These are phyloP conservation scores for Hemibates koningsi DNA, from an alignment of 2,113 vertebrate genomes.

Conservation along the genomic window DNA sequence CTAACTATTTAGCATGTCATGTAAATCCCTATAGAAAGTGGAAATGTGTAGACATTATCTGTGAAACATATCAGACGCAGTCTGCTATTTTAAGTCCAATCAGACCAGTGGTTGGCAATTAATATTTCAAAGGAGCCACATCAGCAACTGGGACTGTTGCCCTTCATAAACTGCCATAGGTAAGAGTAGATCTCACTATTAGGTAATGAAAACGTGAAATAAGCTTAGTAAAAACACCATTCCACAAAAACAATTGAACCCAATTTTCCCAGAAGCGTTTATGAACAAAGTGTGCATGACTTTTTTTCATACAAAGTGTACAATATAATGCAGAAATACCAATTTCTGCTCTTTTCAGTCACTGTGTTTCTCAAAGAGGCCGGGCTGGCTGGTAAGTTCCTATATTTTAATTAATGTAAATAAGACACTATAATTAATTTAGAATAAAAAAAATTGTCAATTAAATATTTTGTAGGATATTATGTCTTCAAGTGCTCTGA, in stretches of 20 bases:
- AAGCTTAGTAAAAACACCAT: background rate
- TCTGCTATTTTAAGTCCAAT: background rate
- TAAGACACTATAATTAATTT: background rate
- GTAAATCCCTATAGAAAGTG: background rate
- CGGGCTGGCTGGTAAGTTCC: background rate
- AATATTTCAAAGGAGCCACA: background rate
- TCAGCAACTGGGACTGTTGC: background rate
- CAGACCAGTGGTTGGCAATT: background rate
- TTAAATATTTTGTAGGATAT: background rate
- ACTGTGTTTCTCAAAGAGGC: background rate
- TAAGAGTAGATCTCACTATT: background rate
- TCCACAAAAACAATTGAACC: rapidly evolving
- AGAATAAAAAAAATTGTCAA: background rate
- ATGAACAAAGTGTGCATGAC: background rate
- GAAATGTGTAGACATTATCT: background rate
- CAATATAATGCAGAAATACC: background rate
- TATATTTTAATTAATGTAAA: background rate
- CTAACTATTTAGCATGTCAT: background rate
- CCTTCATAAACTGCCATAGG: background rate
- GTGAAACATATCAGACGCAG: background rate
- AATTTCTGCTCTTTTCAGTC: background rate
- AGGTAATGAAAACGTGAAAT: background rate
- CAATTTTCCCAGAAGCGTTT: background rate
- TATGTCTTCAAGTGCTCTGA: background rate
- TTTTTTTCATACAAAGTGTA: background rate